phyloP scores from a whole-genome alignment of 1,140 invertebrate species.

The Dolichoris vasculosae region DNA sequence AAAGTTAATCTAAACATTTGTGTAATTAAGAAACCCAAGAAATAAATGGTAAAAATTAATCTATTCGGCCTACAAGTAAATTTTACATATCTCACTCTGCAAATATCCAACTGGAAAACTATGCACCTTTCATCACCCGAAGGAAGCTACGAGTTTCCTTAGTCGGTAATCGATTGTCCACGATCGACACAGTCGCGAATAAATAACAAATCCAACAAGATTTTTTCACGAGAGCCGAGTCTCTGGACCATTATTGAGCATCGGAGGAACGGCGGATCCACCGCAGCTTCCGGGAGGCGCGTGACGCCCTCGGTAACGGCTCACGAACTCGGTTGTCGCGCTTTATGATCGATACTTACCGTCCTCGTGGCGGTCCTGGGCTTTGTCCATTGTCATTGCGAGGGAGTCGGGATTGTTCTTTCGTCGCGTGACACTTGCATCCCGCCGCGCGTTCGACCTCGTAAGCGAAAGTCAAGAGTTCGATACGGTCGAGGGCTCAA shows the following conservation, averaged over 20 bases:
- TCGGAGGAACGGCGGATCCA: not conserved
- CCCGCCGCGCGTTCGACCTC: not conserved
- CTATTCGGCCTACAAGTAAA: too few species aligned
- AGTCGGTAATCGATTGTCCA: not conserved
- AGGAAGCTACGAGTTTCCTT: not conserved
- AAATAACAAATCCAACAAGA: not conserved
- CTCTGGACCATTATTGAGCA: not conserved
- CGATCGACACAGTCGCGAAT: not conserved
- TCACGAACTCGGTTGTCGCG: too few species aligned
- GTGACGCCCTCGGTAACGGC: not conserved
- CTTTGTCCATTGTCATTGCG: conserved; percentile 23
- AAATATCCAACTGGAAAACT: too few species aligned
- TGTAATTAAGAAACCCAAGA: too few species aligned
- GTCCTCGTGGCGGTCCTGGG: not conserved
- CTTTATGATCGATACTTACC: not conserved
- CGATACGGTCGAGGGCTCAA: not conserved
- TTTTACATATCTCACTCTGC: too few species aligned
- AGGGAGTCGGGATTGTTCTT: not conserved
- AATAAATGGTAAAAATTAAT: too few species aligned
- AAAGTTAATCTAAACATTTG: too few species aligned
- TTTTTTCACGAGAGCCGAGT: conserved; percentile 1
- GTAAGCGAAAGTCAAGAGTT: not conserved
- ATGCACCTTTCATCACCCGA: too few species aligned
- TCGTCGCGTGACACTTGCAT: conserved; percentile 30
- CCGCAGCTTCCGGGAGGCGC: conserved; percentile 17